Conservation (phyloP, 1,140 invertebrate species). For the Ceratitis capitata region DNA sequence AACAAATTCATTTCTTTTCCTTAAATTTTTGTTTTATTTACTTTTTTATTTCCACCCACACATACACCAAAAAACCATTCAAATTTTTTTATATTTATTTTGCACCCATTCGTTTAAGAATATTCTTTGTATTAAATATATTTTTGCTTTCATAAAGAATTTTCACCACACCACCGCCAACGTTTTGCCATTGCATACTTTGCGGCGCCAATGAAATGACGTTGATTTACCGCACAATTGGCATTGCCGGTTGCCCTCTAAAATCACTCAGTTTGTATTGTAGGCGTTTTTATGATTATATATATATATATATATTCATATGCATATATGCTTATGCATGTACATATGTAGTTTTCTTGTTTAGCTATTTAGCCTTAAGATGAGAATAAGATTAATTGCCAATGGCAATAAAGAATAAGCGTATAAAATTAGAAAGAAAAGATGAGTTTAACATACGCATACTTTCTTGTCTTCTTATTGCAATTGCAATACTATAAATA, state of each 20-base stretch:
- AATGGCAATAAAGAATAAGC: neutral
- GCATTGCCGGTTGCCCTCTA: neutral
- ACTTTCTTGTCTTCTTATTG: neutral
- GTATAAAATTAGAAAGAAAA: neutral
- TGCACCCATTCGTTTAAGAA: neutral
- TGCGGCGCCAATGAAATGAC: neutral
- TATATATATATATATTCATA: too few relatives aligned
- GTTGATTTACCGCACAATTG: neutral
- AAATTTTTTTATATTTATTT: neutral
- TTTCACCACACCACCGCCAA: neutral
- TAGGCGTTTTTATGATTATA: neutral
- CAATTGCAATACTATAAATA: neutral
- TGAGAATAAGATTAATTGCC: neutral
- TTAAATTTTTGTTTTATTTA: neutral
- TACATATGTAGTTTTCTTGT: neutral
- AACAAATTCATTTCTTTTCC: neutral
- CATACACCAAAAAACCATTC: neutral
- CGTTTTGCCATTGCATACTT: constrained; percentile 4
- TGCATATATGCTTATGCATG: too few relatives aligned
- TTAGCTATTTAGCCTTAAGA: neutral
- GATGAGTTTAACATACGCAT: neutral
- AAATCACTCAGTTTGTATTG: neutral
- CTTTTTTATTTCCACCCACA: neutral
- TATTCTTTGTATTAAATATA: too few relatives aligned
- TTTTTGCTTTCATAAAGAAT: neutral